Evolutionary conservation across 2,113 vertebrate species (phyloP).

Genomic region (Triplophysa siluroides): DNA sequence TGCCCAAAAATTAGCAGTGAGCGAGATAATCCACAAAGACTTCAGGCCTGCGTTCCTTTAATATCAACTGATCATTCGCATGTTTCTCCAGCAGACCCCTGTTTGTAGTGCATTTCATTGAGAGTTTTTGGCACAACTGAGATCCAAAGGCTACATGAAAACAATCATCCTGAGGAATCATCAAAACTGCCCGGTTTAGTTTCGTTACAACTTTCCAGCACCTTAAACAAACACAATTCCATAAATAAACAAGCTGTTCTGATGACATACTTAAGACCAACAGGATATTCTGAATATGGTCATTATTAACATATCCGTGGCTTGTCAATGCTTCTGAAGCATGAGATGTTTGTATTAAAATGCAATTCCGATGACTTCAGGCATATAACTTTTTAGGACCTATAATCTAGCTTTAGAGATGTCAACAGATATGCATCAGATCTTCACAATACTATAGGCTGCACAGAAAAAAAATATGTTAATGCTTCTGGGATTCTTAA

Average conservation of each 20-base stretch:
- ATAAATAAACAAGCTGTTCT: conserved; percentile 31
- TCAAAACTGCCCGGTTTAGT: conserved; percentile 56
- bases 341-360: not conserved
- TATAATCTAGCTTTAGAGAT: not conserved
- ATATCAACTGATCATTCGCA: conserved; percentile 60
- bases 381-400: not conserved
- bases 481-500: not conserved
- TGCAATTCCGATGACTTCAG: not conserved
- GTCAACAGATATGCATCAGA: conserved; percentile 23
- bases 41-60: conserved; percentile 56
- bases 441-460: not conserved
- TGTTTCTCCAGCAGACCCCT: conserved; percentile 59
- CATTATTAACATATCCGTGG: not conserved
- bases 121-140: conserved; percentile 72
- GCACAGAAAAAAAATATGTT: not conserved
- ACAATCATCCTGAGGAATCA: conserved; percentile 70
- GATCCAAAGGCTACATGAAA: conserved; percentile 61
- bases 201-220: conserved; percentile 43
- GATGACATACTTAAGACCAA: conserved; percentile 40
- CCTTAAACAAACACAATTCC: conserved; percentile 42
- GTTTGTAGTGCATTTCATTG: conserved; percentile 52
- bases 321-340: not conserved
- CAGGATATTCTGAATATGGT: not conserved
- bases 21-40: conserved; percentile 5
- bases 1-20: conserved; percentile 42